Evolutionary conservation across 2,797 vertebrate genomes (phyloP).

Genomic region (Psittacula derbiana): DNA sequence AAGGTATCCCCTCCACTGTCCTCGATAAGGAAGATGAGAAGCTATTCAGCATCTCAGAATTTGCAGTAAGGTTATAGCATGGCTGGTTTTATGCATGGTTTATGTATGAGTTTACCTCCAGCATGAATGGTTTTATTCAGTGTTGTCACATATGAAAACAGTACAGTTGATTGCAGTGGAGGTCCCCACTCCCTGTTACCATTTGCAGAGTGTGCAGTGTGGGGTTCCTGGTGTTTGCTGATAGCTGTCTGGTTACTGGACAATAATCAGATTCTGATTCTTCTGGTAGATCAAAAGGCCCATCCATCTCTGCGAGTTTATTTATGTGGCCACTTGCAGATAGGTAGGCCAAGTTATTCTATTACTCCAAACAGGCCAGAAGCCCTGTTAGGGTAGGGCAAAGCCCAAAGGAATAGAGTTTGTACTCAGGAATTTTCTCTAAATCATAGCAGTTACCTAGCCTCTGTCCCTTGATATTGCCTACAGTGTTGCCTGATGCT

Average conservation of each 20-base stretch:
- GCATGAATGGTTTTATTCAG: neutral
- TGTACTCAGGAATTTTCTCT: neutral
- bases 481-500: neutral
- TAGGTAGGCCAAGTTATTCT: neutral
- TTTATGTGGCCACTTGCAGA: neutral
- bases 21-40: slow-evolving; percentile 33
- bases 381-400: neutral
- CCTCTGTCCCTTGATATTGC: neutral
- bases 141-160: neutral
- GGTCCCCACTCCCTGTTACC: neutral
- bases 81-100: slow-evolving; percentile 1
- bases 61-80: slow-evolving; percentile 7
- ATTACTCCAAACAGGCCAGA: neutral
- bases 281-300: neutral
- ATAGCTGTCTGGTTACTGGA: neutral
- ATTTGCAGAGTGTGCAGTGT: neutral
- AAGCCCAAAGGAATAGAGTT: neutral
- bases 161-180: neutral
- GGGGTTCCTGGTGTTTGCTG: neutral
- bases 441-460: neutral
- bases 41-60: slow-evolving; percentile 34
- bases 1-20: slow-evolving; percentile 54
- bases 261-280: neutral
- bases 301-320: neutral
- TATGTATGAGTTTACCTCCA: slow-evolving; percentile 4